Evolutionary conservation across 2,797 vertebrate species (phyloP).

Genomic region (Pelochelys cantorii): DNA sequence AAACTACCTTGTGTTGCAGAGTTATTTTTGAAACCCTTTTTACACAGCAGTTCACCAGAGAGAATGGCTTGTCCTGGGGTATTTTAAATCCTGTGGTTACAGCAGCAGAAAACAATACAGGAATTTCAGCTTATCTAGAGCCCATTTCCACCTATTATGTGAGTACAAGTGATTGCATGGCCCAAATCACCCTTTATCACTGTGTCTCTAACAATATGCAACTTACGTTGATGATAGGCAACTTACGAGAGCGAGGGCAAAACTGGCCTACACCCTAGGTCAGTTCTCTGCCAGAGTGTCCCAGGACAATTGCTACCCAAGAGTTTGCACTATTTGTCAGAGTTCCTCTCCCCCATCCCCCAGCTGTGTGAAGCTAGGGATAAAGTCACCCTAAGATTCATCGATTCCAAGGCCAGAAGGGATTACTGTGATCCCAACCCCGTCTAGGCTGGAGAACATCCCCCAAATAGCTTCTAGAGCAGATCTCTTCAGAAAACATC

Average conservation of each 20-base stretch:
- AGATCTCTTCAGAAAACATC: background rate
- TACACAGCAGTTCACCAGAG: background rate
- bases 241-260: background rate
- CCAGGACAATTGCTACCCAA: background rate
- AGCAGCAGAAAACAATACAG: constrained; percentile 33
- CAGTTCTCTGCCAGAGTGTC: background rate
- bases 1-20: constrained; percentile 6
- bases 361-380: no score
- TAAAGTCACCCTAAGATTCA: background rate
- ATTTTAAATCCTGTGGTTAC: background rate
- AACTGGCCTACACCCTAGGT: background rate
- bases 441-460: background rate
- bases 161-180: background rate
- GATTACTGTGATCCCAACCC: background rate
- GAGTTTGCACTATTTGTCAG: background rate
- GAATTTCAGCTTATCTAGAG: constrained; percentile 35
- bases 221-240: background rate
- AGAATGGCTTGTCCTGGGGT: constrained; percentile 1
- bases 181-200: background rate
- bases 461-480: background rate
- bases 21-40: constrained; percentile 59
- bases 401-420: background rate
- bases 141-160: constrained; percentile 75
- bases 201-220: background rate
- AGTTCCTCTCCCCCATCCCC: background rate